phyloP scores from a whole-genome alignment of 2,113 vertebrate genomes.

The Syngnathus typhle region DNA sequence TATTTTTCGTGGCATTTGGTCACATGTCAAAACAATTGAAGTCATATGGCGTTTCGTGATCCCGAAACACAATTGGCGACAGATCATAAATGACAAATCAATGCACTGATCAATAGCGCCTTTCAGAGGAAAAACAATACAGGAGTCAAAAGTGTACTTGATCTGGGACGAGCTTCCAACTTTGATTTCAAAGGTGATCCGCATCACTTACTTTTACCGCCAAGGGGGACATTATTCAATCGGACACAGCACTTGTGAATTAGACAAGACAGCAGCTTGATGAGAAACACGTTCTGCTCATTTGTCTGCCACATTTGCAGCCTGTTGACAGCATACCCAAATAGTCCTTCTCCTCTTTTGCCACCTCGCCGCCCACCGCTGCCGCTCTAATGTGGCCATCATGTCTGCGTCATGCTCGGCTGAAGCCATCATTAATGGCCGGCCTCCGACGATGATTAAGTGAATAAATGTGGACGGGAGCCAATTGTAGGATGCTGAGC shows the following conservation, averaged over 20 bases:
- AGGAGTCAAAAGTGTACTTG: conserved; percentile 16
- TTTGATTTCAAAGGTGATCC: background rate
- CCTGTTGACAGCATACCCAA: conserved; percentile 56
- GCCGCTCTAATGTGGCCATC: conserved; percentile 55
- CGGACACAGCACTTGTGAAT: conserved; percentile 26
- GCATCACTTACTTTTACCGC: background rate
- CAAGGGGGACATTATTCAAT: conserved; percentile 36
- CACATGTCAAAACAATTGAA: conserved; percentile 4
- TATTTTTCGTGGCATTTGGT: conserved; percentile 10
- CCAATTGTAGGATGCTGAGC: conserved; percentile 33
- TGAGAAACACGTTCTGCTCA: conserved; percentile 46
- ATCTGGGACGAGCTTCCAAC: conserved; percentile 5
- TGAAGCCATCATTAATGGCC: conserved; percentile 53
- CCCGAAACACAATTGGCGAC: conserved; percentile 6
- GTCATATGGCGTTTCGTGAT: conserved; percentile 13
- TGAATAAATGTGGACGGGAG: conserved; percentile 53
- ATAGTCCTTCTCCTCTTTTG: conserved; percentile 35
- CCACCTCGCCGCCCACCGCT: conserved; percentile 30
- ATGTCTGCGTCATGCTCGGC: conserved; percentile 61
- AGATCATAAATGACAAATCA: conserved; percentile 35
- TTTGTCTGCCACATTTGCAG: conserved; percentile 54
- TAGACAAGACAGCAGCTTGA: conserved; percentile 46
- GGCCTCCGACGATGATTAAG: conserved; percentile 38
- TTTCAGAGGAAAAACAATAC: conserved; percentile 19
- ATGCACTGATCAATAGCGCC: conserved; percentile 36